Percentiles rank a stretch among this genome's conserved stretches.
Conservation (phyloP, 2,797 vertebrate species). For the Platalea minor region DNA sequence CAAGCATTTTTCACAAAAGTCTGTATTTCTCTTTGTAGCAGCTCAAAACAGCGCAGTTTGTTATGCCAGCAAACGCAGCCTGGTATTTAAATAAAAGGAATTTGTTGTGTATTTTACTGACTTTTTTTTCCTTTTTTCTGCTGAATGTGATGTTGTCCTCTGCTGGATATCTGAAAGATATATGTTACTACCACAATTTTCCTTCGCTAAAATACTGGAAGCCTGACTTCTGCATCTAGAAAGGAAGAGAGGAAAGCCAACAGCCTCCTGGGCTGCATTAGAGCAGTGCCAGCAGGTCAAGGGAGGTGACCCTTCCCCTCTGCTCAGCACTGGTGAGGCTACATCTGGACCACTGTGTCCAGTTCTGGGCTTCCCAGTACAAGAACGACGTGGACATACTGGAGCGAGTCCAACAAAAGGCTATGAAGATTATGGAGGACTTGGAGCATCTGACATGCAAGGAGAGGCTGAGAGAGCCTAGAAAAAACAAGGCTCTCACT, state of each 20-base stretch:
- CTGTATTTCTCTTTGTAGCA: not conserved
- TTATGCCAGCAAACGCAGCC: not conserved
- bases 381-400: not conserved
- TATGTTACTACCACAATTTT: not conserved
- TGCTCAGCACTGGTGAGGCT: not conserved
- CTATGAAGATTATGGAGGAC: not conserved
- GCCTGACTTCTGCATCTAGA: not conserved
- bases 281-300: not conserved
- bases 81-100: slow-evolving; percentile 13
- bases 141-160: not conserved
- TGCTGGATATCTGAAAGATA: not conserved
- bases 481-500: not conserved
- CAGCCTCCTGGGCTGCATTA: not conserved
- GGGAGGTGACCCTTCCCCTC: not conserved
- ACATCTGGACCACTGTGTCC: not conserved
- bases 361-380: not conserved
- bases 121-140: not conserved
- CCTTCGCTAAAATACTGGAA: not conserved
- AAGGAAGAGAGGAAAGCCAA: not conserved
- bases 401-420: not conserved
- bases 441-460: not conserved
- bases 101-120: not conserved
- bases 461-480: not conserved
- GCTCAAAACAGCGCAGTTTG: not conserved
- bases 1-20: not conserved